Evolutionary conservation across 2,888 invertebrate genomes (phyloP), one percentile per base, ranked within the genome.

Genomic region (Caradrina kadenii): DNA sequence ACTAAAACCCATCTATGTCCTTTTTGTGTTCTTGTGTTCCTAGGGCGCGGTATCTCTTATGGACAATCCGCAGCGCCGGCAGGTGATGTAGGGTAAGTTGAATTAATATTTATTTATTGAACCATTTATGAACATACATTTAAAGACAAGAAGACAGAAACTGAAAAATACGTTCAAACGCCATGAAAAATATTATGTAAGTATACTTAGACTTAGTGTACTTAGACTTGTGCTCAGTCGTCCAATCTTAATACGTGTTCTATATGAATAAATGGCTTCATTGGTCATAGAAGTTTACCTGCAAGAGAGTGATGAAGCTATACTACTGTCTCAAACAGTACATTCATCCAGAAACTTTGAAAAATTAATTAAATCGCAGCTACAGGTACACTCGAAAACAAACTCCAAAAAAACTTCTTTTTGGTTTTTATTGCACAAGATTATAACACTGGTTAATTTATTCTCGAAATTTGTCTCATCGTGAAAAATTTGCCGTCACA

Each of bases 381-480:
- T 22, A 82, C 86, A 84, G 85, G 83, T 81, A 86, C 79, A 82
- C 75, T 83, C 79, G 55, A 74, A 76, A 85, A 85, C 82, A 84
- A 87, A 83, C 78, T 82, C 59, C 71, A 48, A 50, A 79, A 31
- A 35, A 88, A 82, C 70, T 81, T 80, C 70, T 73, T 70, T 78
- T 59, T 72, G 70, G 66, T 79, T 90, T 92, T 94, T 94, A 93
- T 92, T 93, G 90, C 91, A 89, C 89, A 87, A 94, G 93, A 95
- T 95, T 94, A 94, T 91, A 93, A 92, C 92, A 91, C 85, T 89
- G 92, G 90, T 94, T 94, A 95, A 95, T 95, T 95, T 95, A 95
- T 95, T 93, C 94, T 89, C 92, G 81, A 94, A 95, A 95, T 95
- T 95, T 95, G 95, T 95, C 94, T 93, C 94, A 92, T 93, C 93